phyloP scores from a whole-genome alignment of 2,797 vertebrate species.

The Coccyzus lansbergi region DNA sequence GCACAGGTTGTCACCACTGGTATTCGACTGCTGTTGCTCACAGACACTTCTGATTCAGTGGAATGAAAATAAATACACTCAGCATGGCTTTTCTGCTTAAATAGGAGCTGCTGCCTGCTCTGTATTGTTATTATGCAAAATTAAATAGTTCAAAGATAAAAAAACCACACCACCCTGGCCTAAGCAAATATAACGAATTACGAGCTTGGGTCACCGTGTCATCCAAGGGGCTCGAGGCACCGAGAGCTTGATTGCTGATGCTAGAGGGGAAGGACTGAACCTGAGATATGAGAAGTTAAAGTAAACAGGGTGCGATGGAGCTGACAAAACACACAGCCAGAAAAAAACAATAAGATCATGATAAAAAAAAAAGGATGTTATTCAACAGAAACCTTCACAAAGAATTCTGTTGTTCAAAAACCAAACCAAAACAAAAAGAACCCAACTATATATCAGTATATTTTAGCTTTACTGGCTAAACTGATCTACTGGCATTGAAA shows the following conservation, averaged over 20 bases:
- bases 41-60: background rate
- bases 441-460: background rate
- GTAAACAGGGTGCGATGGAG: constrained; percentile 11
- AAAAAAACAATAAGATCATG: background rate
- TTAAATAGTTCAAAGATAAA: background rate
- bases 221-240: background rate
- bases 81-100: fast-evolving
- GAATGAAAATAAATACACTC: background rate
- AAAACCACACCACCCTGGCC: background rate
- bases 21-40: too few species aligned
- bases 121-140: background rate
- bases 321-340: constrained; percentile 5
- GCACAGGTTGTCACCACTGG: background rate
- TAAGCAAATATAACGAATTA: background rate
- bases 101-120: background rate
- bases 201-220: background rate
- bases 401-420: background rate
- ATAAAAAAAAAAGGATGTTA: background rate
- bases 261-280: constrained; percentile 30
- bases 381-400: background rate
- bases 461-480: constrained; percentile 19
- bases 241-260: background rate
- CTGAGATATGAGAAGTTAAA: constrained; percentile 6
- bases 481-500: constrained; percentile 4
- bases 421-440: background rate